Evolutionary conservation across 2,113 vertebrate genomes (phyloP).

Genomic region (Coracopsis vasa): DNA sequence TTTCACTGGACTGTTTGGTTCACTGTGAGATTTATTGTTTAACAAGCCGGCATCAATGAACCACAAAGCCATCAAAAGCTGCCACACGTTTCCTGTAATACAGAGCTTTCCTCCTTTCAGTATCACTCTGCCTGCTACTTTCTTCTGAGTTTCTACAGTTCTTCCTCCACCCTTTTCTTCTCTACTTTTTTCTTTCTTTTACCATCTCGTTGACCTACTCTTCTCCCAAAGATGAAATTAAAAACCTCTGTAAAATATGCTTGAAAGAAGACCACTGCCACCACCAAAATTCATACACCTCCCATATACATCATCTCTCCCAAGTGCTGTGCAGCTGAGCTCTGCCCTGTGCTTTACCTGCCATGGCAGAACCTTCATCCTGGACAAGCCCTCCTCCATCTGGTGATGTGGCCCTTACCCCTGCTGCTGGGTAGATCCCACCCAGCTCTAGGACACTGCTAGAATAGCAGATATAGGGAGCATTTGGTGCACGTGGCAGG

Average conservation of each 20-base stretch:
- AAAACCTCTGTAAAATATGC: background rate
- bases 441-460: too few species aligned
- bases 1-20: background rate
- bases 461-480: rapidly evolving
- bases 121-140: background rate
- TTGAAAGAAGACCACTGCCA: background rate
- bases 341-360: background rate
- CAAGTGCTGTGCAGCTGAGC: rapidly evolving
- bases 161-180: background rate
- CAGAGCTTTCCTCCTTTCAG: background rate
- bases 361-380: rapidly evolving
- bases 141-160: background rate
- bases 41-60: background rate
- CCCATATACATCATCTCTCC: background rate
- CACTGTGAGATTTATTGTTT: background rate
- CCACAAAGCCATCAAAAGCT: background rate
- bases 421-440: rapidly evolving
- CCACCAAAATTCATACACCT: background rate
- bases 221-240: background rate
- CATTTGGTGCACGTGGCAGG: rapidly evolving
- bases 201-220: background rate
- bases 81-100: background rate
- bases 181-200: background rate
- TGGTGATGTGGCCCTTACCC: background rate
- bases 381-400: rapidly evolving